Conservation (phyloP, 1,140 invertebrate species). For the Paramacrobiotus metropolitanus region DNA sequence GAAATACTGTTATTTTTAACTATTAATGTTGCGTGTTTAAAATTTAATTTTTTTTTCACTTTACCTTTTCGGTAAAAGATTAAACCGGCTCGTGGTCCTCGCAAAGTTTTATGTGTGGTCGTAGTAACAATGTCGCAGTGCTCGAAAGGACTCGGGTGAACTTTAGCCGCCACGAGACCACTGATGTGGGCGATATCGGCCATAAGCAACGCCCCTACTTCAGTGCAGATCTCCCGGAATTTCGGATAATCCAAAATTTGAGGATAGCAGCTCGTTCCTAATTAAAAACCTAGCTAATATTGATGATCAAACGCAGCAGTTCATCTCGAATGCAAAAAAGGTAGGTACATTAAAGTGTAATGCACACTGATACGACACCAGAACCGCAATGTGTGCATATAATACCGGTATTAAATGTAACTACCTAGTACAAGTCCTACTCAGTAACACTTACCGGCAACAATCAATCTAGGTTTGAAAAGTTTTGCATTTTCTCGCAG, state of each 20-base stretch:
- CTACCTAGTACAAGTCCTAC: too few species aligned
- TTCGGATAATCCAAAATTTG: conserved; percentile 51
- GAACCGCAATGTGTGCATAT: too few species aligned
- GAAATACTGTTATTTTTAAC: too few species aligned
- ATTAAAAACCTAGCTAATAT: conserved; percentile 9
- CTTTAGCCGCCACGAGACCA: conserved; percentile 61
- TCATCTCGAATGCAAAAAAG: too few species aligned
- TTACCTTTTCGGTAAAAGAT: conserved; percentile 68
- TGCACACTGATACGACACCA: too few species aligned
- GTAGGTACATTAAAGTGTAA: too few species aligned
- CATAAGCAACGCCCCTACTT: conserved; percentile 61
- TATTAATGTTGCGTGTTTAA: too few species aligned
- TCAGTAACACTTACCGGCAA: conserved; percentile 43
- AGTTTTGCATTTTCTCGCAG: conserved; percentile 52
- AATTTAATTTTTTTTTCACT: too few species aligned
- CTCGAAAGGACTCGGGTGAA: conserved; percentile 72
- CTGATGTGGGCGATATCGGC: conserved; percentile 88
- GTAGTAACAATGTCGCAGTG: conserved; percentile 80
- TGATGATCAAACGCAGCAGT: conserved; percentile 5
- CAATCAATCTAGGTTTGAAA: conserved; percentile 76
- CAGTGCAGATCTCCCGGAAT: conserved; percentile 66
- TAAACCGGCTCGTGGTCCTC: conserved; percentile 65
- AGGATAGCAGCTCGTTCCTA: conserved; percentile 59
- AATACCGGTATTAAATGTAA: too few species aligned
- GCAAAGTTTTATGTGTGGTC: conserved; percentile 82